Conservation (phyloP, 2,888 invertebrate genomes). For the Gastrophysa polygoni region DNA sequence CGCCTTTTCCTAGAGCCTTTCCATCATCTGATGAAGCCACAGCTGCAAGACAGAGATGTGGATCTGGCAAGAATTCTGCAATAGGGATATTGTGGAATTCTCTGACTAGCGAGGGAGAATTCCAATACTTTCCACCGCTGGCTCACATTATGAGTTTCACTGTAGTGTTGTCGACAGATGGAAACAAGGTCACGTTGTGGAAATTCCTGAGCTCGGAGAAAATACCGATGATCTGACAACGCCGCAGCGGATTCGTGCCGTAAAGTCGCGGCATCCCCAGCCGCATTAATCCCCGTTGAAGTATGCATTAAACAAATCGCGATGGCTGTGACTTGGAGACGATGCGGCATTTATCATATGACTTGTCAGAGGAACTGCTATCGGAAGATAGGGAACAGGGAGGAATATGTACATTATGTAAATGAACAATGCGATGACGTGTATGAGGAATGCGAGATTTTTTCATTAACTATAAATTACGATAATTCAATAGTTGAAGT, state of each 20-base stretch:
- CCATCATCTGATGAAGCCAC: too few relatives aligned
- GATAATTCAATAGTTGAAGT: too few relatives aligned
- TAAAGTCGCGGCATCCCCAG: constrained; percentile 42
- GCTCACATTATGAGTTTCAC: too few relatives aligned
- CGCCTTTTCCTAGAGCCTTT: too few relatives aligned
- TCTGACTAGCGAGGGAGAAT: too few relatives aligned
- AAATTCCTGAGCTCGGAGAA: background rate
- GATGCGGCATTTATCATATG: constrained; percentile 36
- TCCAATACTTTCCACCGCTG: too few relatives aligned
- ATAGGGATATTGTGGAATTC: too few relatives aligned
- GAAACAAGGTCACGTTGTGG: background rate
- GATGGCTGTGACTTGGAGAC: constrained; percentile 47
- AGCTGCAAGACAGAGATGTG: too few relatives aligned
- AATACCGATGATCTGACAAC: constrained; percentile 1
- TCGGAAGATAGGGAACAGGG: background rate
- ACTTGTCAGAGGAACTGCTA: constrained; percentile 20
- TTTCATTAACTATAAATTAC: background rate
- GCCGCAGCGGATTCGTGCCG: constrained; percentile 20
- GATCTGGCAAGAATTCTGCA: too few relatives aligned
- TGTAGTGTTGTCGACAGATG: too few relatives aligned
- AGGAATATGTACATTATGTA: constrained; percentile 2
- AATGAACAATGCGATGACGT: background rate
- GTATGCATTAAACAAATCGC: constrained; percentile 56
- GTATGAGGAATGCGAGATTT: background rate
- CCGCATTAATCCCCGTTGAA: constrained; percentile 54